These are phyloP conservation scores for Diaprepes abbreviatus DNA, from an alignment of 2,888 invertebrate genomes.

Conservation along the genomic window DNA sequence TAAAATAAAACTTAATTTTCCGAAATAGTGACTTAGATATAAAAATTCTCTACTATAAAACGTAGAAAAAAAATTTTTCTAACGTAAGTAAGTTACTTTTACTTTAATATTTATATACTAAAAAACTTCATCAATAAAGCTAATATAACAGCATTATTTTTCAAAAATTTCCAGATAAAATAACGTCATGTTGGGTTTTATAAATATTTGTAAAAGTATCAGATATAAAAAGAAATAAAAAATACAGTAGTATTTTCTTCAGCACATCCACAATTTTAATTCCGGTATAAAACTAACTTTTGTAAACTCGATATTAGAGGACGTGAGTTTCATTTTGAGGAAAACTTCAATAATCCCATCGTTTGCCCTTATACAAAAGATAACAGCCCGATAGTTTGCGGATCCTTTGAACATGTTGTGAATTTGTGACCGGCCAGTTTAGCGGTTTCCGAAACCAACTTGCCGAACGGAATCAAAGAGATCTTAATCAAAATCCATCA, in stretches of 20 bases:
- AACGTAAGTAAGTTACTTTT: too few relatives aligned
- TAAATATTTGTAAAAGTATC: background rate
- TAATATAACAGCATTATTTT: too few relatives aligned
- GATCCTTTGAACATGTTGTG: constrained; percentile 56
- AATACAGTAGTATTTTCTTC: background rate
- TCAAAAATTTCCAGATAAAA: too few relatives aligned
- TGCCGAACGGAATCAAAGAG: constrained; percentile 14
- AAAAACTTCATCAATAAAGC: too few relatives aligned
- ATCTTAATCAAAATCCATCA: constrained; percentile 23
- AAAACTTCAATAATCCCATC: constrained; percentile 55
- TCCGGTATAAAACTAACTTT: constrained; percentile 41
- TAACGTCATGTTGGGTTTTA: too few relatives aligned
- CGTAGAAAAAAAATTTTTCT: too few relatives aligned
- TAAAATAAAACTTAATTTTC: too few relatives aligned
- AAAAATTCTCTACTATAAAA: too few relatives aligned
- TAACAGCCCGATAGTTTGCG: constrained; percentile 54
- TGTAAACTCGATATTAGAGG: constrained; percentile 47
- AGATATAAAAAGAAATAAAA: background rate
- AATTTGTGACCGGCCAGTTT: constrained; percentile 50
- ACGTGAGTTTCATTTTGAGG: constrained; percentile 52
- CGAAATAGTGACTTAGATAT: too few relatives aligned
- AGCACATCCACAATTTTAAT: constrained; percentile 29
- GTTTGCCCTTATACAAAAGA: constrained; percentile 54
- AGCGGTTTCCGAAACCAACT: constrained; percentile 22
- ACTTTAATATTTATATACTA: too few relatives aligned